Evolutionary conservation across 2,113 vertebrate genomes (phyloP).

Genomic region (Rhizomys pruinosus): DNA sequence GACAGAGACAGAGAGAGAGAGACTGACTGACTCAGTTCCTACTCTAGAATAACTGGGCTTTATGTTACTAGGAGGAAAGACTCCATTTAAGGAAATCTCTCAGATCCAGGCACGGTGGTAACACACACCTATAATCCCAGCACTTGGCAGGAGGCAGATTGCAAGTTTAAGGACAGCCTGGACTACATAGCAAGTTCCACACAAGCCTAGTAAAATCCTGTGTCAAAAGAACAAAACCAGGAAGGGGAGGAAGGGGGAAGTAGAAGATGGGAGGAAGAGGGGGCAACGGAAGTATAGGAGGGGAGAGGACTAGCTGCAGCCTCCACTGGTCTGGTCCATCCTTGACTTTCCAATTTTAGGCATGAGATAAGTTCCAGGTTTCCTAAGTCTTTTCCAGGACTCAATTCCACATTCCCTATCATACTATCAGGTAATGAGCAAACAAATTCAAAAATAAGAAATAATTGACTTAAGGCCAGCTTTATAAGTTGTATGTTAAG

Average conservation of each 20-base stretch:
- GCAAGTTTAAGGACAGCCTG: background rate
- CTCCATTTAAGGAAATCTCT: background rate
- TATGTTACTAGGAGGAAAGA: background rate
- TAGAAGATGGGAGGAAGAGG: too few species aligned
- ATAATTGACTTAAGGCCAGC: background rate
- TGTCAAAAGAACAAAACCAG: background rate
- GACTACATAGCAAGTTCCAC: background rate
- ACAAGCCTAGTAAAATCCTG: background rate
- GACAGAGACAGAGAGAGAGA: background rate
- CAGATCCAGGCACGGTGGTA: background rate
- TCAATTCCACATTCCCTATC: slow-evolving; percentile 35
- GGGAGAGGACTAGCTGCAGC: background rate
- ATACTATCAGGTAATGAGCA: slow-evolving; percentile 6
- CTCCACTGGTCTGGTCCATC: background rate
- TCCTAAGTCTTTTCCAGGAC: background rate
- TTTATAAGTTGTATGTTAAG: slow-evolving; percentile 3
- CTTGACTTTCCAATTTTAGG: background rate
- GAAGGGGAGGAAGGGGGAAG: background rate
- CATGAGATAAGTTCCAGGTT: background rate
- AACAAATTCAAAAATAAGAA: slow-evolving; percentile 43
- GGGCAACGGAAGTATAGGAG: too few species aligned
- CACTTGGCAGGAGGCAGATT: background rate
- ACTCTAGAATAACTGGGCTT: background rate
- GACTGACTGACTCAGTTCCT: too few species aligned
- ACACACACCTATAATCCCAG: background rate